phyloP scores from a whole-genome alignment of 35 echinoderm and acorn worm genomes.

The Apostichopus japonicus region DNA sequence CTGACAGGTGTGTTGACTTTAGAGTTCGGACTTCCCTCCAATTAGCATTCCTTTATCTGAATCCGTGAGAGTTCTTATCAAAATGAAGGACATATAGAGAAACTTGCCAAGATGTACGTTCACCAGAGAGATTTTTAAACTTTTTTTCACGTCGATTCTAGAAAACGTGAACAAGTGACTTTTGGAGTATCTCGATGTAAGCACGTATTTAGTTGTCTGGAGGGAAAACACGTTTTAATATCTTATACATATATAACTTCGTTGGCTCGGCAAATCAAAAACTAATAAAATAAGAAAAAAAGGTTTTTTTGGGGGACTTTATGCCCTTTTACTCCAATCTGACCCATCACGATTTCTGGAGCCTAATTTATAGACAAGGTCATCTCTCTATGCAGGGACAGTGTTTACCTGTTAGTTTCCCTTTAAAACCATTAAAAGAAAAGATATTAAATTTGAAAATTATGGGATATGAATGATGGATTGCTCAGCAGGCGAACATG shows the following conservation, averaged over 20 bases:
- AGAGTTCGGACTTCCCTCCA: slow-evolving; percentile 12
- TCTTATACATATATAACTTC: background rate
- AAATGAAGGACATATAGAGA: background rate
- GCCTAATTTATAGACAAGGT: too few species aligned
- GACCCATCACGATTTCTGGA: too few species aligned
- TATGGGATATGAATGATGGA: too few species aligned
- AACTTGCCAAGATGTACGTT: background rate
- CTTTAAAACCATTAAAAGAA: too few species aligned
- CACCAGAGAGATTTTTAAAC: background rate
- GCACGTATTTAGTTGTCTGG: slow-evolving; percentile 23
- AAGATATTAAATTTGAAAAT: too few species aligned
- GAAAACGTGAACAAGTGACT: background rate
- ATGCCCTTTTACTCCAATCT: too few species aligned
- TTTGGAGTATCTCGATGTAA: background rate
- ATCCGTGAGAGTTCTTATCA: slow-evolving; percentile 1
- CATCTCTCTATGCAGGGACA: too few species aligned
- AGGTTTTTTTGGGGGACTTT: too few species aligned
- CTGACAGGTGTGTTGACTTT: slow-evolving; percentile 12
- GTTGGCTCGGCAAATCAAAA: background rate
- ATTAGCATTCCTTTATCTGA: slow-evolving; percentile 33
- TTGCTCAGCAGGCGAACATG: too few species aligned
- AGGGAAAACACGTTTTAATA: slow-evolving; percentile 28
- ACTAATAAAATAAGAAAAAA: background rate
- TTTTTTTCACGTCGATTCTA: background rate
- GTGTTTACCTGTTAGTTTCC: too few species aligned